Percentiles rank a stretch among this genome's conserved stretches.
These are phyloP conservation scores for Drosophila melanica DNA, from an alignment of 1,140 invertebrate genomes.

Conservation along the genomic window DNA sequence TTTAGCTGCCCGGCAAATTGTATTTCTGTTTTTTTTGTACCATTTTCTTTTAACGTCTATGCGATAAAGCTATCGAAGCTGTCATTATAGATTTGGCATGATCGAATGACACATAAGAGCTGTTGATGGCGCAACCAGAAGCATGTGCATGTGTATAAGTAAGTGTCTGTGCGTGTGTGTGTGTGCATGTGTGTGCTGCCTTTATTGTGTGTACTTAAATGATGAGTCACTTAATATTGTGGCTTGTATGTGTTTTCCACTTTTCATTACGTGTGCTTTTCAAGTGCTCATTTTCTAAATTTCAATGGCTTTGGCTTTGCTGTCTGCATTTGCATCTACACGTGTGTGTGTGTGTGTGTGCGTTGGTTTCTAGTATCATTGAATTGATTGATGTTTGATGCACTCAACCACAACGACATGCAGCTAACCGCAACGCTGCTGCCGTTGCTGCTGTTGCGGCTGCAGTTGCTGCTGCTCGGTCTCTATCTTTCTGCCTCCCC, in stretches of 20 bases:
- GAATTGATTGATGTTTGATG: constrained; percentile 82
- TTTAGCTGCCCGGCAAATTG: constrained; percentile 15
- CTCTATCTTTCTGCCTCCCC: neutral
- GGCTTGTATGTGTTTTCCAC: constrained; percentile 55
- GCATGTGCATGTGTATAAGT: neutral
- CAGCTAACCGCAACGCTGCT: constrained; percentile 73
- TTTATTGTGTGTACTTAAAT: constrained; percentile 51
- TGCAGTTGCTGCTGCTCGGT: constrained; percentile 15
- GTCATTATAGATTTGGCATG: constrained; percentile 75
- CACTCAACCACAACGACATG: constrained; percentile 79
- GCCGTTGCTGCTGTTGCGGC: constrained; percentile 41
- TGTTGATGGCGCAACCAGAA: constrained; percentile 46
- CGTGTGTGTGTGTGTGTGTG: constrained; percentile 22
- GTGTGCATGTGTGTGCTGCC: constrained; percentile 22
- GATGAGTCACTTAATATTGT: constrained; percentile 66
- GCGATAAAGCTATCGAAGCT: constrained; percentile 67
- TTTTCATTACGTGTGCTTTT: constrained; percentile 61
- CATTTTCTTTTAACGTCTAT: constrained; percentile 31
- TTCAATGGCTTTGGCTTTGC: constrained; percentile 50
- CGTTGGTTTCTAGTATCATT: constrained; percentile 69
- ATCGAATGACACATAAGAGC: constrained; percentile 66
- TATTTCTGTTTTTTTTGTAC: constrained; percentile 9
- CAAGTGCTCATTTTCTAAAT: constrained; percentile 53
- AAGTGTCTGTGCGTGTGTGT: neutral
- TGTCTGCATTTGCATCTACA: constrained; percentile 26